Percentiles rank a stretch among this genome's conserved stretches.
These are phyloP conservation scores for Melanophora roralis DNA, from an alignment of 2,888 invertebrate species.

Conservation along the genomic window DNA sequence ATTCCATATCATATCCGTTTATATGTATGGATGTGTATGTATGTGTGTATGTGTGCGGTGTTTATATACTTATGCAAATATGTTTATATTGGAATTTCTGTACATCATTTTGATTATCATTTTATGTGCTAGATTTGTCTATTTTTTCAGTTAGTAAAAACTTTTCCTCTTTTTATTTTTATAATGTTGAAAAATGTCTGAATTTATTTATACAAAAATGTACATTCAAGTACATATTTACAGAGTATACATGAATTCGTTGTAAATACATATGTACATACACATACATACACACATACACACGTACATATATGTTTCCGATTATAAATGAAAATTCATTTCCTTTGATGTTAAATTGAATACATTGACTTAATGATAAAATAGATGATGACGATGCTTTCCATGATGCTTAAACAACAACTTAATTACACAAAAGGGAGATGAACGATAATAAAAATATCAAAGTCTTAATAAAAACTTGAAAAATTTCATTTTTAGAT, in stretches of 20 bases:
- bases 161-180: neutral
- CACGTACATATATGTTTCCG: constrained; percentile 24
- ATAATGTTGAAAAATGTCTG: neutral
- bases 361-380: constrained; percentile 25
- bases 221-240: neutral
- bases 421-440: constrained; percentile 25
- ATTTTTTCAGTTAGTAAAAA: neutral
- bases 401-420: neutral
- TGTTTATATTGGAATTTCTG: neutral
- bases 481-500: too few species aligned
- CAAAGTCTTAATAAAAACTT: too few species aligned
- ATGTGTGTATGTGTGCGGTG: too few species aligned
- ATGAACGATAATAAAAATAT: neutral
- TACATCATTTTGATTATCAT: neutral
- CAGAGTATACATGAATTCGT: neutral
- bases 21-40: neutral
- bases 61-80: neutral
- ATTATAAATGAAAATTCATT: constrained; percentile 74
- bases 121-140: constrained; percentile 7
- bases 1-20: constrained; percentile 74
- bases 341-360: constrained; percentile 71
- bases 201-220: too few species aligned
- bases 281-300: too few species aligned
- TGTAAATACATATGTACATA: neutral
- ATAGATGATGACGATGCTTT: neutral